Evolutionary conservation across 2,888 invertebrate species (phyloP), one percentile per base, ranked within the genome.

Genomic region (Theodoxus fluviatilis): DNA sequence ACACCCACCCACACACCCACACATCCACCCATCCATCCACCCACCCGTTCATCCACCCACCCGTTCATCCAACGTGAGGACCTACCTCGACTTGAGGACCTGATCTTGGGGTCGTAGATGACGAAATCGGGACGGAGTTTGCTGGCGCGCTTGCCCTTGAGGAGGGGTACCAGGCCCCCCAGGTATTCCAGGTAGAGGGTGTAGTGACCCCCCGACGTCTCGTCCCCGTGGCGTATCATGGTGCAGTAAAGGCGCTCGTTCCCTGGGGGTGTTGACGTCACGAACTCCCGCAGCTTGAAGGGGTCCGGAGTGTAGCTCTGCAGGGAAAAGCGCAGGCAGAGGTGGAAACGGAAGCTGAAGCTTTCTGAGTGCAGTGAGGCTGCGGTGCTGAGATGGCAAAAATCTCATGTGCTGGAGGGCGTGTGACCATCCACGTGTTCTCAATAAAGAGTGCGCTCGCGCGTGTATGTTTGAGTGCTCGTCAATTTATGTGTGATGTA

Each of bases 91-190:
- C 74, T 74, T 18, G 74, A 76, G 33, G 76, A 74, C 52, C 76
- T 87, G 64, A 88, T 88, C 68, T 88, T 85, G 0, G 89, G 88
- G 75, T 88, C 88, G 71, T 85, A 86, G 63, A 99, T 98, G 71
- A 98, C 95, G 88, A 99, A 99, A 88, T 98, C 98, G 0, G 98
- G 98, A 69, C 97, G 91, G 76, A 99, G 94, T 89, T 98, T 98
- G 87, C 97, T 97, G 73, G 95, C 96, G 73, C 98, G 89, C 80
- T 96, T 94, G 31, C 98, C 98, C 86, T 98, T 96, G 18, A 99
- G 90, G 69, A 99, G 90, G 0, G 99, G 98, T 76, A 99, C 96
- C 64, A 98, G 90, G 0, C 98, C 98, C 2, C 98, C 98, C 43
- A 98, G 90, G 87, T 97, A 97, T 87, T 98, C 98, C 79, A 98